phyloP scores from a whole-genome alignment of 2,888 invertebrate genomes.

The Paralinhomoeus sp. region DNA sequence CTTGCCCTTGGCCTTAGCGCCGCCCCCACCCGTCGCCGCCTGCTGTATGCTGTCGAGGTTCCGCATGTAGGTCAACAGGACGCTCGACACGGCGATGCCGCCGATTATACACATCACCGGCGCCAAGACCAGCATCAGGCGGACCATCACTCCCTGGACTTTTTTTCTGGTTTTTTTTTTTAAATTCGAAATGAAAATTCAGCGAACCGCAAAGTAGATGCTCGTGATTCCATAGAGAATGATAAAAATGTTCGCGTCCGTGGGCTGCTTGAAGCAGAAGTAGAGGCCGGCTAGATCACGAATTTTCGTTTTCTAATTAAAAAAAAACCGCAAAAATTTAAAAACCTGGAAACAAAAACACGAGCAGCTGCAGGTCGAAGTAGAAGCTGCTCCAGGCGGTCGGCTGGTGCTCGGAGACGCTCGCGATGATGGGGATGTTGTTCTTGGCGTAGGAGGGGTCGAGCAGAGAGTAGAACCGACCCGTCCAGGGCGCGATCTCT shows the following conservation, averaged over 20 bases:
- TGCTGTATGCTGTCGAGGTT: conserved; percentile 38
- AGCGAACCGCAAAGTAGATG: conserved; percentile 73
- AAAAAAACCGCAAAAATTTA: too few relatives aligned
- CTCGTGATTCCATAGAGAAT: conserved; percentile 90
- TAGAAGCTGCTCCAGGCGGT: conserved; percentile 96
- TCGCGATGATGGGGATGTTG: conserved; percentile 91
- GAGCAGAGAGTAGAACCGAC: conserved; percentile 77
- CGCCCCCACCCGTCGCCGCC: too few relatives aligned
- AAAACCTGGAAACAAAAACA: conserved; percentile 69
- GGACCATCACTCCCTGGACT: conserved; percentile 94
- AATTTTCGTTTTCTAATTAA: too few relatives aligned
- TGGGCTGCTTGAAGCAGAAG: conserved; percentile 76
- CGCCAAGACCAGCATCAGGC: conserved; percentile 84
- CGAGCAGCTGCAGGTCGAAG: conserved; percentile 81
- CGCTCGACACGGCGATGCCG: conserved; percentile 72
- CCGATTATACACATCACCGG: conserved; percentile 95
- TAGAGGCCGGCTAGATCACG: conserved; percentile 84
- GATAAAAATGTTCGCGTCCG: conserved; percentile 87
- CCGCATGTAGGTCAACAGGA: conserved; percentile 60
- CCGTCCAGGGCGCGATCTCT: conserved; percentile 93
- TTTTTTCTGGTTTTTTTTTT: too few relatives aligned
- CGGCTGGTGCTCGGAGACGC: conserved; percentile 91
- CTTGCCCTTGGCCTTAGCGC: conserved; percentile 4
- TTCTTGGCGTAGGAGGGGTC: conserved; percentile 95
- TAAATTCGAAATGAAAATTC: not conserved